Evolutionary conservation across 2,113 vertebrate species (phyloP), one percentile per base, ranked within the genome.

Genomic region (Progne subis): DNA sequence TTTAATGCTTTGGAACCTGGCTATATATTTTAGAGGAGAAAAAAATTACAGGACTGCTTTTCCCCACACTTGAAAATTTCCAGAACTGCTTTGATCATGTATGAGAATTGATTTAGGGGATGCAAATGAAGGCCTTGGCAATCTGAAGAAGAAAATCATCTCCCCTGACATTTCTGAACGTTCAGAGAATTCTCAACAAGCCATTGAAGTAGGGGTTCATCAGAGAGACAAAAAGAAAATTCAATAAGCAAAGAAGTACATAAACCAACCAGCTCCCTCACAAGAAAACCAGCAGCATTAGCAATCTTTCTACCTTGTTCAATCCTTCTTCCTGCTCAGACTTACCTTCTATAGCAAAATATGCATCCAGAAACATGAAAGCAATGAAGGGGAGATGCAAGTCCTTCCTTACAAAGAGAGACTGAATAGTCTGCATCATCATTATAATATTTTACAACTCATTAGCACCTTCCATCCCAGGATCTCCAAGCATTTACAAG

Each of bases 91-190:
- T 96, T 94, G 91, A 96, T 97, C 90, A 80, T 78, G 61, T 71
- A 60, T 69, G 82, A 60, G 85, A 94, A 95, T 88, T 89, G 93
- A 95, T 92, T 96, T 82, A 92, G 95, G 92, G 80, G 56, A 94
- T 97, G 95, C 94, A 96, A 96, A 97, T 92, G 83, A 97, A 94
- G 83, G 86, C 74, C 85, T 68, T 72, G 65, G 82, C 82, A 94
- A 94, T 92, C 56, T 82, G 63, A 92, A 82, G 94, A 75, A 85
- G 88, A 61, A 92, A 87, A 93, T 68, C 82, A 70, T 94, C 68
- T 96, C 95, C 91, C 82, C 70, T 97, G 86, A 91, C 82, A 94
- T 80, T 94, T 81, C 34, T 81, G 92, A 74, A 88, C 4, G 26
- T 92, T 95, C 64, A 32, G 91, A 94, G 95, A 96, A 94, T 95